Base-by-base conservation (phyloP, 2,113 vertebrate genomes). In the Petromus typicus region DNA sequence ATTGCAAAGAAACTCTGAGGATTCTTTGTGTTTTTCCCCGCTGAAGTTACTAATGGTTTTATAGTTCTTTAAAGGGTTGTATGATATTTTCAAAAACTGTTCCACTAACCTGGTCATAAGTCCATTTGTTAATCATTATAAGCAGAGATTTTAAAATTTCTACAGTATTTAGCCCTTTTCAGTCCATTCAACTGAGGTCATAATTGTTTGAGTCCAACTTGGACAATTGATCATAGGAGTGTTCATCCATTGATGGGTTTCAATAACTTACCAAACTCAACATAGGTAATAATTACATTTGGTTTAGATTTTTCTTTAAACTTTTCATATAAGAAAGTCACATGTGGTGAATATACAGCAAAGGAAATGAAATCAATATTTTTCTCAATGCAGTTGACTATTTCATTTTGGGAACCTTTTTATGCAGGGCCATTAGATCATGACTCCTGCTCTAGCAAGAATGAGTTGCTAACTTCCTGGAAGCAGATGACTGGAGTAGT, bases 1-100 rank as follows among this genome's bases (percentile, higher is more conserved):
- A 25, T 37, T 85, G 71, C 73, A 86, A 66, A 89, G 40, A 84
- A 90, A 73, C 54, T 94, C 78, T 90, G 66, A 96, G 82, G 5
- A 69, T 78, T 61, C 85, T 97, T 97, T 96, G 76, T 96, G 56
- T 81, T 88, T 85, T 45, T 3, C 9, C 3, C n/a, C 67, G n/a
- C 75, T 85, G 9, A 86, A 94, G 82, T 95, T 96, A 64, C 82
- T 97, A 94, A 96, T 94, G 40, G 43, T 78, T 97, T 96, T 95
- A 92, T 43, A 88, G 85, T 91, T 89, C 56, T 93, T 94, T 75
- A 69, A n/a, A 37, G 64, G 34, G 73, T 94, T 81, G 30, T 79
- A 86, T 45, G 75, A 30, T 91, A 43, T 95, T 93, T 95, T 61
- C 32, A 96, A 87, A 83, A 89, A 27, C 66, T 59, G 59, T 43